Evolutionary conservation across 2,888 invertebrate genomes (phyloP), one percentile per base, ranked within the genome.

Genomic region (Epirrhoe alternata): DNA sequence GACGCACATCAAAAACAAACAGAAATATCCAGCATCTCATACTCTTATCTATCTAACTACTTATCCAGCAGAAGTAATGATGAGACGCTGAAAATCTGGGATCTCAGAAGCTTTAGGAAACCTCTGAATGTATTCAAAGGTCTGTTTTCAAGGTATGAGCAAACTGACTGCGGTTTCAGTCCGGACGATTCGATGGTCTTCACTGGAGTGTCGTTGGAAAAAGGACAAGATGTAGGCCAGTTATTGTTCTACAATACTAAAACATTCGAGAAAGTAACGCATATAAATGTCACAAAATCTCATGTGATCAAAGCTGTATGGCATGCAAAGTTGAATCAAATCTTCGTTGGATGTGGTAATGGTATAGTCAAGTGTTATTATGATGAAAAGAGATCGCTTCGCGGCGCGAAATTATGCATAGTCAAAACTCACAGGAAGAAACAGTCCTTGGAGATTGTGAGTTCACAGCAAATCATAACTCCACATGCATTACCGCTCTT

Each of bases 311-410:
- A 98, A 82, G 95, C 96, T 0, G 86, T 97, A 0, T 99, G 99
- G 99, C 99, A 99, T 89, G 97, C 99, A 0, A 98, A 98, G 84
- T 89, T 99, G n/a, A 99, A 99, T 84, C 99, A 99, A 85, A 96
- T 99, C 50, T 97, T 99, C 71, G 96, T 98, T 0, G 97, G 98
- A 0, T 97, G 97, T 75, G 98, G 98, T 0, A 97, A 98, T 83
- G 99, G 99, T 0, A 93, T 95, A 0, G 96, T 98, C 0, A 97
- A 98, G 78, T 96, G 98, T 61, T 98, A 96, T 83, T 99, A 99
- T 78, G 99, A 99, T 82, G 96, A 97, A 0, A 95, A 96, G 64
- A 95, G 95, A 51, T 99, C 98, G 81, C 94, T 97, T 64, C 94
- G 98, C 5, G 99, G 99, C 0, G 99, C 99, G 0, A 97, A 98